These are phyloP conservation scores for Physeter macrocephalus DNA, from an alignment of 2,113 vertebrate genomes.

Conservation along the genomic window DNA sequence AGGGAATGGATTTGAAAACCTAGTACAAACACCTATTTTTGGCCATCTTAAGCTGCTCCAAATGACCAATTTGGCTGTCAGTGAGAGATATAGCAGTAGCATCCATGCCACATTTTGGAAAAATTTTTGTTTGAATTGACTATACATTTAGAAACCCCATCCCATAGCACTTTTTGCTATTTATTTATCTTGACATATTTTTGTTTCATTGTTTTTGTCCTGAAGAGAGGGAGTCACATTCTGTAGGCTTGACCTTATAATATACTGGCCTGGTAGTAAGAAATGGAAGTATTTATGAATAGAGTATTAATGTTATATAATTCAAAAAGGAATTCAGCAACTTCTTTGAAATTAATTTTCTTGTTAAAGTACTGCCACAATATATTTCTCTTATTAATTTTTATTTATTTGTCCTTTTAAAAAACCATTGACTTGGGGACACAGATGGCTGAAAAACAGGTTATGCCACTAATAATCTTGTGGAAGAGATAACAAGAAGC, in stretches of 20 bases:
- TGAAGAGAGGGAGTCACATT: not conserved
- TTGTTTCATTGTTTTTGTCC: not conserved
- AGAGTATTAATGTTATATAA: not conserved
- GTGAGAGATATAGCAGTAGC: not conserved
- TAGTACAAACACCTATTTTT: not conserved
- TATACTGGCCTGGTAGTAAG: not conserved
- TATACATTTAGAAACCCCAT: not conserved
- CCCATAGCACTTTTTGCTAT: not conserved
- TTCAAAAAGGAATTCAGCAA: not conserved
- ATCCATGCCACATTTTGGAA: not conserved
- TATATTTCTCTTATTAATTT: not conserved
- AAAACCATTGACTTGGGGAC: not conserved
- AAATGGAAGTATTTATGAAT: not conserved
- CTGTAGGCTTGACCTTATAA: not conserved
- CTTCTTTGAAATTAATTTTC: not conserved
- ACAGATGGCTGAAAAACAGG: not conserved
- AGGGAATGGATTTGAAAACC: not conserved
- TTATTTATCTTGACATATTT: not conserved
- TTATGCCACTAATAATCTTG: conserved; percentile 39
- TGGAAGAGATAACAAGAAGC: conserved; percentile 37
- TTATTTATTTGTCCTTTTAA: not conserved
- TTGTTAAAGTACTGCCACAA: not conserved
- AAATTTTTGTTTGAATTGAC: not conserved
- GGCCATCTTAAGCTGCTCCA: not conserved
- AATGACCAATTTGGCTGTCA: not conserved